Evolutionary conservation across 2,888 invertebrate genomes (phyloP).

Genomic region (Ophraella communa): DNA sequence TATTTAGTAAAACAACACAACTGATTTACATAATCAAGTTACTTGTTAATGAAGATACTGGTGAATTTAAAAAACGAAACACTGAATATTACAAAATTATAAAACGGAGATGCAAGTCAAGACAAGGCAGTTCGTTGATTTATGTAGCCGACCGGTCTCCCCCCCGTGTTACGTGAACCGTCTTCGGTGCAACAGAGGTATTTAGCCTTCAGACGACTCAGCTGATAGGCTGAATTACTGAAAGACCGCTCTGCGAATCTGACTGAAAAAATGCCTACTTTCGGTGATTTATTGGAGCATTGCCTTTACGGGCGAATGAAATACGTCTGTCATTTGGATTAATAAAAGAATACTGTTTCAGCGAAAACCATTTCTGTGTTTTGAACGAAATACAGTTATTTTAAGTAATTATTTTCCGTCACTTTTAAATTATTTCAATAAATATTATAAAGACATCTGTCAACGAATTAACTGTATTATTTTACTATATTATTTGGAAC

Average conservation of each 20-base stretch:
- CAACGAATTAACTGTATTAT: too few relatives aligned
- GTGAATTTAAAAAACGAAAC: not conserved
- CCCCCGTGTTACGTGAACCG: conserved; percentile 39
- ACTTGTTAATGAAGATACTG: conserved; percentile 7
- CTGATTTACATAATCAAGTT: too few relatives aligned
- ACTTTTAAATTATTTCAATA: too few relatives aligned
- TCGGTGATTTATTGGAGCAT: not conserved
- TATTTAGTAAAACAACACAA: too few relatives aligned
- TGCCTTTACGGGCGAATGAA: conserved; percentile 1
- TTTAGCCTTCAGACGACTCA: conserved; percentile 27
- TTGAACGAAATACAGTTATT: too few relatives aligned
- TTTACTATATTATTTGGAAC: too few relatives aligned
- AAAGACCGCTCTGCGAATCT: not conserved
- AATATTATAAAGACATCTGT: too few relatives aligned
- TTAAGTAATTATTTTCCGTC: too few relatives aligned
- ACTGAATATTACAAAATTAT: conserved; percentile 5
- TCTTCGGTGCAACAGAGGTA: conserved; percentile 21
- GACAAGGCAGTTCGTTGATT: conserved; percentile 30
- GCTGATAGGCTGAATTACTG: conserved; percentile 12
- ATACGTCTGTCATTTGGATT: not conserved
- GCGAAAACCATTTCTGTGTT: too few relatives aligned
- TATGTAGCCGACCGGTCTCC: conserved; percentile 36
- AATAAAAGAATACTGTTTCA: not conserved
- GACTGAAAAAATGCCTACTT: not conserved
- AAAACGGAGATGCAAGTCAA: conserved; percentile 13